Base-by-base conservation (phyloP, 2,888 invertebrate genomes). In the Rhamphomyia laevipes region DNA sequence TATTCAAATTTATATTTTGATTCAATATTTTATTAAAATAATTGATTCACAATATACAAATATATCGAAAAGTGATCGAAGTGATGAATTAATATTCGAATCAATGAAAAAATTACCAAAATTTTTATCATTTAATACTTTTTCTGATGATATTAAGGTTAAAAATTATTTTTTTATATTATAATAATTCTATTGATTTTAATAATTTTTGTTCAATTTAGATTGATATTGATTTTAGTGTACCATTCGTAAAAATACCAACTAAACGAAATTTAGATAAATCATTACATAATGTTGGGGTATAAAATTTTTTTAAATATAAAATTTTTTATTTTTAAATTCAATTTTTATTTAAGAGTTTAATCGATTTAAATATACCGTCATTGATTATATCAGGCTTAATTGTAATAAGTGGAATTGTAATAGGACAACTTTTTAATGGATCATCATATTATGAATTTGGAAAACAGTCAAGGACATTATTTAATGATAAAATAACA, bases 361-460 rank as follows among this genome's bases (percentile, higher is more conserved):
- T 35, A 2, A 35, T 35, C 9, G n/a, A 35, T 35, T 5, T 35
- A 35, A 35, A 35, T 35, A 35, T 35, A n/a, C 76, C 74, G n/a
- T 74, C 78, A 1, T 50, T 81, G 1, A 58, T 76, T 1, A 61
- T 79, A 7, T 73, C 76, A 12, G 78, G 76, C 1, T 61, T 75
- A 2, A 61, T 80, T 42, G 66, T 76, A 12, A 69, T 75, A n/a
- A 66, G 74, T 3, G 71, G 76, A 3, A 72, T 73, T 5, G 46
- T 48, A 17, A 47, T 55, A 46, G 55, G 53, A 45, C 33, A 53
- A n/a, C 4, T 55, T 3, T 53, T 55, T 31, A 17, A 18, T n/a
- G 53, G 53, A 4, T 45, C 45, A 17, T 50, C 53, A 47, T 49
- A 23, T 13, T 47, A 10, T 49, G 45, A 12, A 11, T 51, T 9